Evolutionary conservation across 2,888 invertebrate species (phyloP), one percentile per base, ranked within the genome.

Genomic region (Aphodius sticticus): DNA sequence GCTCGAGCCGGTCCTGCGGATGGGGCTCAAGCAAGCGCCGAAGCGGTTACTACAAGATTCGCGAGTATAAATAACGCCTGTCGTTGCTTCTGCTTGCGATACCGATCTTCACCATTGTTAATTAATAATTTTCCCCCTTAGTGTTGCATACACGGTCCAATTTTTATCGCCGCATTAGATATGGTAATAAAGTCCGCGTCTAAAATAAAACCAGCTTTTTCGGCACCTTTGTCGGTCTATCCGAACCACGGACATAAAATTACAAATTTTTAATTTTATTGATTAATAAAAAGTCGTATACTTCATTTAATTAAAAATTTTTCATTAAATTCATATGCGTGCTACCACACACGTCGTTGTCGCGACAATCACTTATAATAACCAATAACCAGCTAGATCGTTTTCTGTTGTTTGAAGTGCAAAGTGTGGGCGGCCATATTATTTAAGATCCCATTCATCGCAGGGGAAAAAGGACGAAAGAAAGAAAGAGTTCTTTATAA

Each of bases 221-320:
- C 85, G 85, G 85, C 83, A 81, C 84, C 86, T 86, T 86, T 86
- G 86, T 86, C 84, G 37, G 71, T 15, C 37, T n/a, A 72, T 12
- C 72, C 86, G 86, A 86, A 86, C 84, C 83, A 84, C 84, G 86
- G 86, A 87, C 86, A 86, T 86, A 85, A 87, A 87, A 85, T 71
- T 78, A 83, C 53, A 53, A 53, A 53, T 53, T 53, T 53, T 53
- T 53, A 53, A 7, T 53, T 53, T 53, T 53, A 53, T 53, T 53
- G 53, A 53, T 69, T 81, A 81, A 83, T 84, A 84, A 84, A 84
- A 74, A 78, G 53, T 76, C 80, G 6, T 26, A 26, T 26, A 26
- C 26, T 26, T 26, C 1, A 7, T 5, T 53, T 53, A 53, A 53
- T 53, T 53, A 53, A 53, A 53, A 53, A 9, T 3, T 53, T 53